Conservation (phyloP, 2,888 invertebrate genomes). For the Timema cristinae region DNA sequence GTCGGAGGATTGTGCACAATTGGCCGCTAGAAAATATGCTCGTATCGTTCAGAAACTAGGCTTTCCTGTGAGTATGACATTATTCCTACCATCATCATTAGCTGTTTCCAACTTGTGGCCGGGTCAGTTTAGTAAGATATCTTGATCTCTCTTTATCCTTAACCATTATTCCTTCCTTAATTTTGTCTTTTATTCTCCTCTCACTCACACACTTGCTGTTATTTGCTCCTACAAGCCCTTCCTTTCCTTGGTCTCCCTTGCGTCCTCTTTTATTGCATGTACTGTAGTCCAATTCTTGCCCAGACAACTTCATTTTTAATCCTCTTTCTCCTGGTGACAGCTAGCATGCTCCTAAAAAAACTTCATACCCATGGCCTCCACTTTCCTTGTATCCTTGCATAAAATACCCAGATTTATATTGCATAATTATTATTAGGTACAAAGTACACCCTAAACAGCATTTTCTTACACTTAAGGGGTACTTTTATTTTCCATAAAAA, state of each 20-base stretch:
- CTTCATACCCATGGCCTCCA: too few relatives aligned
- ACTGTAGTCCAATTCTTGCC: too few relatives aligned
- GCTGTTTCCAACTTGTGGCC: too few relatives aligned
- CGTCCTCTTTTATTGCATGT: too few relatives aligned
- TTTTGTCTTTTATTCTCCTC: too few relatives aligned
- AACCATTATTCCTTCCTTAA: not conserved
- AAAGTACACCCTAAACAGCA: not conserved
- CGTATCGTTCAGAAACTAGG: constrained; percentile 78
- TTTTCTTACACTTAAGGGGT: not conserved
- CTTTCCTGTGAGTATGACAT: constrained; percentile 57
- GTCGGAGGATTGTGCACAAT: constrained; percentile 70
- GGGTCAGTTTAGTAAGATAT: not conserved
- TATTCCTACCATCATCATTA: not conserved
- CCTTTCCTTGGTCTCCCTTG: constrained; percentile 15
- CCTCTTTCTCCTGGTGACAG: too few relatives aligned
- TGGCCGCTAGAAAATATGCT: constrained; percentile 76
- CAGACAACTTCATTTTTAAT: too few relatives aligned
- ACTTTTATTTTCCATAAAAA: not conserved
- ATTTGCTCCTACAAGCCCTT: not conserved
- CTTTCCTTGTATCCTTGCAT: too few relatives aligned
- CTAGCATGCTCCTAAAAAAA: too few relatives aligned
- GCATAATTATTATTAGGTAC: not conserved
- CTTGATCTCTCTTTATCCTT: not conserved
- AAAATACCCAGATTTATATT: too few relatives aligned
- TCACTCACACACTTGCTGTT: too few relatives aligned